A percentile compares a stretch with the other conserved stretches of the same genome.
phyloP scores from a whole-genome alignment of 1,140 invertebrate species.

The Sweltsa coloradensis region DNA sequence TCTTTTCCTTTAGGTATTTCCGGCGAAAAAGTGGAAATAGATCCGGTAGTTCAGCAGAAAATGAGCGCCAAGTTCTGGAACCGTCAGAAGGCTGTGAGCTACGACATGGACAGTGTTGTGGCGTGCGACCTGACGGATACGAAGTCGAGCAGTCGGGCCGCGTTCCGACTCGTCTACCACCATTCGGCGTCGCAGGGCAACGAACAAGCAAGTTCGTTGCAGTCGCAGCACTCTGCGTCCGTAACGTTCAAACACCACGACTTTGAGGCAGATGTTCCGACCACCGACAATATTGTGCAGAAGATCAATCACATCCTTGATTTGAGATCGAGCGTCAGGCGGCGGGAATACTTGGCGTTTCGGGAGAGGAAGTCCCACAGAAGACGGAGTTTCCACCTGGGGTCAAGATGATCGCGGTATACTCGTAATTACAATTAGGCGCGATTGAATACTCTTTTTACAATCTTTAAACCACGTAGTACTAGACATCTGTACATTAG shows the following conservation, averaged over 20 bases:
- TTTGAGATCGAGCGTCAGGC: constrained; percentile 56
- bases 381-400: constrained; percentile 38
- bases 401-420: constrained; percentile 20
- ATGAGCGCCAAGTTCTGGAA: constrained; percentile 53
- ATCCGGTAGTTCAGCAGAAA: constrained; percentile 59
- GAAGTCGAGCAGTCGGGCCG: constrained; percentile 41
- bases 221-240: constrained; percentile 23
- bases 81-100: constrained; percentile 53
- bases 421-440: too few species aligned
- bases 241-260: constrained; percentile 71
- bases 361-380: constrained; percentile 46
- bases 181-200: background rate
- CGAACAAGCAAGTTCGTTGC: background rate
- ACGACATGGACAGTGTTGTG: constrained; percentile 73
- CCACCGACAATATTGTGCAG: constrained; percentile 67
- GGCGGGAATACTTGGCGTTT: constrained; percentile 60
- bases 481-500: too few species aligned
- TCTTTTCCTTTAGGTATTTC: constrained; percentile 49
- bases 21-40: constrained; percentile 83
- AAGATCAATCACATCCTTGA: constrained; percentile 83
- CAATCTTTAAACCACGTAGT: too few species aligned
- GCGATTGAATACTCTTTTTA: too few species aligned
- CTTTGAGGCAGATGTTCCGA: constrained; percentile 66
- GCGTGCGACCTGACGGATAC: constrained; percentile 69
- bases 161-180: constrained; percentile 46